phyloP scores from a whole-genome alignment of 2,113 vertebrate genomes.

The Stigmatopora nigra region DNA sequence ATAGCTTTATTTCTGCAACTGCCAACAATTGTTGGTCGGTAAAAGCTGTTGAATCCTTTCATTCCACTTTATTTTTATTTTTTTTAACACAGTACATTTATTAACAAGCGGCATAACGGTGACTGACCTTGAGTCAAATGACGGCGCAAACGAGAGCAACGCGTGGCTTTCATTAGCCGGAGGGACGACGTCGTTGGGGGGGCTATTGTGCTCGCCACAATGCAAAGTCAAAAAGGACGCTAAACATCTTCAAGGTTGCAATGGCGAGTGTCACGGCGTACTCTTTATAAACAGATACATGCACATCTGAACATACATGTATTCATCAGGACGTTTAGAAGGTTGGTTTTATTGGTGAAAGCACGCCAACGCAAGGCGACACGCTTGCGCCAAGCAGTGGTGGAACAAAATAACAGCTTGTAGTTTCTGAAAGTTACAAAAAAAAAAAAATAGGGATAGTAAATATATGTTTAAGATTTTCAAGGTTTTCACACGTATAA shows the following conservation, averaged over 20 bases:
- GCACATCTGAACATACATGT: conserved; percentile 1
- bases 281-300: conserved; percentile 21
- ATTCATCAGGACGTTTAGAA: conserved; percentile 9
- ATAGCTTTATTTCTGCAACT: conserved; percentile 31
- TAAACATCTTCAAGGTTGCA: conserved; percentile 51
- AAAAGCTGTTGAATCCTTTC: conserved; percentile 30
- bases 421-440: background rate
- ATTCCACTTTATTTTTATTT: conserved; percentile 27
- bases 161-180: conserved; percentile 38
- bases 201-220: conserved; percentile 30
- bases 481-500: no score
- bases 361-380: background rate
- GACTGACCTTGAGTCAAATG: conserved; percentile 49
- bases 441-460: background rate
- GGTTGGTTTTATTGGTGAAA: background rate
- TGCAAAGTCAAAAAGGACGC: conserved; percentile 41
- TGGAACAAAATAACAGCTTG: background rate
- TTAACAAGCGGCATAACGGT: conserved; percentile 41
- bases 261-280: conserved; percentile 40
- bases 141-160: conserved; percentile 34
- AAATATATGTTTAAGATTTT: background rate
- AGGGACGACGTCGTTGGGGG: conserved; percentile 35
- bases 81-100: background rate
- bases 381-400: background rate
- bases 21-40: conserved; percentile 13